Evolutionary conservation across 2,113 vertebrate species (phyloP).

Genomic region (Eonycteris spelaea): DNA sequence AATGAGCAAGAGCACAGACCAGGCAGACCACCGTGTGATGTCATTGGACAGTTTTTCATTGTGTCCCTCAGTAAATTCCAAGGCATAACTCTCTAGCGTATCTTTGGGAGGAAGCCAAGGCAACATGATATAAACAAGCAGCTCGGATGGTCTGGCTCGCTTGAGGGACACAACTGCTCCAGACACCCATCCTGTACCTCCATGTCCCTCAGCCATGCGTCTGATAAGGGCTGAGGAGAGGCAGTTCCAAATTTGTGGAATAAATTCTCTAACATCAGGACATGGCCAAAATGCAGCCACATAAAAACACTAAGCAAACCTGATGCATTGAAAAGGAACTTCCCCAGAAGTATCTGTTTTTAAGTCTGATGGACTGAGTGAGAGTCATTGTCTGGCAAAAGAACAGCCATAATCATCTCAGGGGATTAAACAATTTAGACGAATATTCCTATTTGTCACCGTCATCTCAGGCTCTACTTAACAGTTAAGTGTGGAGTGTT

Average conservation of each 20-base stretch:
- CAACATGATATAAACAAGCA: rapidly evolving
- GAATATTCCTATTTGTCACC: background rate
- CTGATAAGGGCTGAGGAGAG: background rate
- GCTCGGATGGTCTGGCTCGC: background rate
- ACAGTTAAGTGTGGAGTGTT: background rate
- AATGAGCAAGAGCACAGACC: background rate
- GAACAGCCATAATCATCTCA: background rate
- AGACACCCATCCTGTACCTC: background rate
- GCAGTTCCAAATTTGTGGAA: background rate
- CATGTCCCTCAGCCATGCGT: background rate
- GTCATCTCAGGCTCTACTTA: background rate
- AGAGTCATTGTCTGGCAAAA: background rate
- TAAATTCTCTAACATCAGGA: background rate
- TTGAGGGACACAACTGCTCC: background rate
- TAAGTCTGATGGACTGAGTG: background rate
- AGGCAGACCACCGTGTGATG: rapidly evolving
- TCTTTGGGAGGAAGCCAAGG: background rate
- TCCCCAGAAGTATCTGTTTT: background rate
- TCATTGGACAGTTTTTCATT: too few relatives aligned
- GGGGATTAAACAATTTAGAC: background rate
- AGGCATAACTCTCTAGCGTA: background rate
- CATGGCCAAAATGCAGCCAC: background rate
- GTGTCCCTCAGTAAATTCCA: background rate
- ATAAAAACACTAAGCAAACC: background rate
- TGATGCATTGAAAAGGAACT: background rate